Evolutionary conservation across 2,888 invertebrate species (phyloP).

Genomic region (Labia minor): DNA sequence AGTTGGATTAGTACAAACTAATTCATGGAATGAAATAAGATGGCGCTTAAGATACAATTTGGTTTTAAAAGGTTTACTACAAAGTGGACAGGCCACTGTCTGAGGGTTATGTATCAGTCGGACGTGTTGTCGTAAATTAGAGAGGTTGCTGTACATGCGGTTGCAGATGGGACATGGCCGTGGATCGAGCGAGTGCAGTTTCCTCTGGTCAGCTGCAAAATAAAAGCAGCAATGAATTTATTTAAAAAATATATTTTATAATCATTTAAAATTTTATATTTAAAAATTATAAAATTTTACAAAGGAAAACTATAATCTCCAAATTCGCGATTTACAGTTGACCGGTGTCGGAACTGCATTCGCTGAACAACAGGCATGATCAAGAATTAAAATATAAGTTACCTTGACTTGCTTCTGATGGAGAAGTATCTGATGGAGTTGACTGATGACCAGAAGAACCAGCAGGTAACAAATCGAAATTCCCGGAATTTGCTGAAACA

Average conservation of each 20-base stretch:
- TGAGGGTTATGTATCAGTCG: conserved; percentile 54
- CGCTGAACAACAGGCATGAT: not conserved
- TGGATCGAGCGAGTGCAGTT: conserved; percentile 44
- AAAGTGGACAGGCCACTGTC: conserved; percentile 48
- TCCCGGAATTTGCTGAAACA: not conserved
- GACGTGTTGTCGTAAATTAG: conserved; percentile 53
- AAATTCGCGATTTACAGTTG: conserved; percentile 3
- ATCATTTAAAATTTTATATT: too few relatives aligned
- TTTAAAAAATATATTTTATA: not conserved
- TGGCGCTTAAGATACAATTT: conserved; percentile 51
- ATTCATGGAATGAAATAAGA: conserved; percentile 45
- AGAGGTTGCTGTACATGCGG: conserved; percentile 53
- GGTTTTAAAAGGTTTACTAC: conserved; percentile 52
- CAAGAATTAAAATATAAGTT: not conserved
- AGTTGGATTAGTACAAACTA: conserved; percentile 22
- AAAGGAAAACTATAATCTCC: not conserved
- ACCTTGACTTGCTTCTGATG: not conserved
- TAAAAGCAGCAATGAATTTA: not conserved
- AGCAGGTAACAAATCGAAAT: not conserved
- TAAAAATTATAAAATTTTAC: too few relatives aligned
- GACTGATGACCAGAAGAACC: not conserved
- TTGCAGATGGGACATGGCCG: conserved; percentile 53
- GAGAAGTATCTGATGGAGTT: not conserved
- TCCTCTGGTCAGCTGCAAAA: conserved; percentile 40
- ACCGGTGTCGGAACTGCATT: not conserved